Evolutionary conservation across 1,140 invertebrate genomes (phyloP).

Genomic region (Probaryconus sp.): DNA sequence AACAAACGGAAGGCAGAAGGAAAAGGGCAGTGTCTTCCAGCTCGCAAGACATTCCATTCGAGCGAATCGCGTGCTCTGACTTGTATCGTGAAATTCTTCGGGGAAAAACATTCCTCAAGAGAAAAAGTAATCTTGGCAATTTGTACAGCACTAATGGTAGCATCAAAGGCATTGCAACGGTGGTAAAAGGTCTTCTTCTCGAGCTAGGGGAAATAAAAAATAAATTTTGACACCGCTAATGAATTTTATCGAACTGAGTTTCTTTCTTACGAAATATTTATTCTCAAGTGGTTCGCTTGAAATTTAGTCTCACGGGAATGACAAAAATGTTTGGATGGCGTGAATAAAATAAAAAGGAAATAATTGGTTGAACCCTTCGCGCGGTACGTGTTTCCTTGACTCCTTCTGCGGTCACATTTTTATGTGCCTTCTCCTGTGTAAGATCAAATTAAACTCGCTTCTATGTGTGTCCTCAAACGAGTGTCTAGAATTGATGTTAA

Average conservation of each 20-base stretch:
- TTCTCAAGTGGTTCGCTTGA: too few relatives aligned
- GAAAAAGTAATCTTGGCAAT: slow-evolving; percentile 40
- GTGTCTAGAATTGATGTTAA: slow-evolving; percentile 51
- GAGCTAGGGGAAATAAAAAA: not conserved
- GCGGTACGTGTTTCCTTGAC: slow-evolving; percentile 14
- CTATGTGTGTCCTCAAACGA: slow-evolving; percentile 31
- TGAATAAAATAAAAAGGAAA: not conserved
- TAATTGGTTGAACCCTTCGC: slow-evolving; percentile 15
- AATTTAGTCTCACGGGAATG: too few relatives aligned
- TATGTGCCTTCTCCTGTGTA: not conserved
- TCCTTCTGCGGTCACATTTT: slow-evolving; percentile 16
- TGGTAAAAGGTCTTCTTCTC: not conserved
- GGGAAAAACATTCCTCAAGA: slow-evolving; percentile 12
- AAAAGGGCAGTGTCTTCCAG: slow-evolving; percentile 1
- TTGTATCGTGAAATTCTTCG: slow-evolving; percentile 24
- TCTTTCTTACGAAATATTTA: too few relatives aligned
- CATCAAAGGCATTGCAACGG: slow-evolving; percentile 19
- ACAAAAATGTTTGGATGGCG: slow-evolving; percentile 10
- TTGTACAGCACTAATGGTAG: slow-evolving; percentile 15
- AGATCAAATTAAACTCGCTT: slow-evolving; percentile 18
- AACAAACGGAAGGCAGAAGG: slow-evolving; percentile 1
- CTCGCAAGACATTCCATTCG: slow-evolving; percentile 24
- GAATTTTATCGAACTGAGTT: slow-evolving; percentile 10
- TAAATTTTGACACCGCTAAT: slow-evolving; percentile 12
- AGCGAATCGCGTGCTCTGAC: slow-evolving; percentile 16